A percentile compares a stretch with the other conserved stretches of the same genome.
These are phyloP conservation scores for Brachyistius frenatus DNA, from an alignment of 2,113 vertebrate species.

Conservation along the genomic window DNA sequence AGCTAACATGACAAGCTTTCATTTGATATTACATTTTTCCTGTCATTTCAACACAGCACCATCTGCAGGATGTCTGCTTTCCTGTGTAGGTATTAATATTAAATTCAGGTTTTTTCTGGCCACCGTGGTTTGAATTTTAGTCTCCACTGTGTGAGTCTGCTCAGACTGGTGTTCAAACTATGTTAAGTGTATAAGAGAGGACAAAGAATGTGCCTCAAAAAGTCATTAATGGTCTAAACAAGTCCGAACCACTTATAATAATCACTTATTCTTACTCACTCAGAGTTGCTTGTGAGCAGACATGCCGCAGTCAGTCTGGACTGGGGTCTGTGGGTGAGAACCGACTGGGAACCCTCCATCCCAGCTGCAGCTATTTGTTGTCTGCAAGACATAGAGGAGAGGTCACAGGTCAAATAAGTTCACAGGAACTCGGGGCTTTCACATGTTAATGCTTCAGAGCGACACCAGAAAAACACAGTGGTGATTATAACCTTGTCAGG, in stretches of 20 bases:
- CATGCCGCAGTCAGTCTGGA: slow-evolving; percentile 51
- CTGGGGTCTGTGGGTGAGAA: slow-evolving; percentile 76
- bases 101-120: neutral
- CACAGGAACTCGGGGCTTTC: slow-evolving; percentile 87
- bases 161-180: slow-evolving; percentile 23
- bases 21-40: slow-evolving; percentile 1
- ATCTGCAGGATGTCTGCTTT: slow-evolving; percentile 25
- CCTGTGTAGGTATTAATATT: neutral
- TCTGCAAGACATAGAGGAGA: slow-evolving; percentile 79
- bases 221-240: slow-evolving; percentile 67
- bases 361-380: slow-evolving; percentile 89
- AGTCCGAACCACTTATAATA: slow-evolving; percentile 71
- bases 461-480: slow-evolving; percentile 56
- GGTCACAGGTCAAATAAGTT: slow-evolving; percentile 90
- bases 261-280: slow-evolving; percentile 73
- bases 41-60: slow-evolving; percentile 39
- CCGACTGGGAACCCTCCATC: slow-evolving; percentile 63
- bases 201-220: slow-evolving; percentile 51
- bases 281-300: slow-evolving; percentile 64
- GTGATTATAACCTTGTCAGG: slow-evolving; percentile 60
- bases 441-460: slow-evolving; percentile 85
- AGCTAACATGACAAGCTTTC: neutral
- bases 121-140: neutral
- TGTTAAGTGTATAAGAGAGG: slow-evolving; percentile 23
- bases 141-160: too few relatives aligned